Evolutionary conservation across 2,113 vertebrate species (phyloP).

Genomic region (Crypturellus undulatus): DNA sequence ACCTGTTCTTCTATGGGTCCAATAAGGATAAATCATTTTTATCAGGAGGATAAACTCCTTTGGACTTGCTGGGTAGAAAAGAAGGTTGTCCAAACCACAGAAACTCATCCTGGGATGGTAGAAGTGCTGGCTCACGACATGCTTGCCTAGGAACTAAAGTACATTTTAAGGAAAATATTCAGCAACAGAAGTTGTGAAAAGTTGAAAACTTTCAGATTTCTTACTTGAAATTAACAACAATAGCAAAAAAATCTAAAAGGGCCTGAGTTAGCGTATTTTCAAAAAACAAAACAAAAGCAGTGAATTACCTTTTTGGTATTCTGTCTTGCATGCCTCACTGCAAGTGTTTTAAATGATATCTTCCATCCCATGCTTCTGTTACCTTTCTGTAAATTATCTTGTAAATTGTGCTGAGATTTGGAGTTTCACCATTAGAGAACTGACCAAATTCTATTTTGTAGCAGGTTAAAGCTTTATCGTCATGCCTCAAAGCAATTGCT

Average conservation of each 20-base stretch:
- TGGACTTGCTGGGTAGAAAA: background rate
- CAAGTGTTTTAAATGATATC: background rate
- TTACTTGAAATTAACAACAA: no score
- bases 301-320: background rate
- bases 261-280: background rate
- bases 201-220: background rate
- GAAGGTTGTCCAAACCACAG: background rate
- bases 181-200: background rate
- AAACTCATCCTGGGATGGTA: background rate
- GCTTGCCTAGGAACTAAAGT: background rate
- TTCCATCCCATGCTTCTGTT: background rate
- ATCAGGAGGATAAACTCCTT: background rate
- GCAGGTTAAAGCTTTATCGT: background rate
- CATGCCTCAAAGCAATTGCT: background rate
- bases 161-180: background rate
- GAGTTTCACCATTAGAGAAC: background rate
- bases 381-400: background rate
- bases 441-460: background rate
- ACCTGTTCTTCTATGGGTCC: background rate
- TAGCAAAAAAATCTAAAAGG: no score
- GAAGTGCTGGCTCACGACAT: background rate
- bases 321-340: background rate
- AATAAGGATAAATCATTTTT: background rate
- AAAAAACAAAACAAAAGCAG: background rate
- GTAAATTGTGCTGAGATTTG: background rate